Evolutionary conservation across 2,113 vertebrate genomes (phyloP).

Genomic region (Oryzias javanicus): DNA sequence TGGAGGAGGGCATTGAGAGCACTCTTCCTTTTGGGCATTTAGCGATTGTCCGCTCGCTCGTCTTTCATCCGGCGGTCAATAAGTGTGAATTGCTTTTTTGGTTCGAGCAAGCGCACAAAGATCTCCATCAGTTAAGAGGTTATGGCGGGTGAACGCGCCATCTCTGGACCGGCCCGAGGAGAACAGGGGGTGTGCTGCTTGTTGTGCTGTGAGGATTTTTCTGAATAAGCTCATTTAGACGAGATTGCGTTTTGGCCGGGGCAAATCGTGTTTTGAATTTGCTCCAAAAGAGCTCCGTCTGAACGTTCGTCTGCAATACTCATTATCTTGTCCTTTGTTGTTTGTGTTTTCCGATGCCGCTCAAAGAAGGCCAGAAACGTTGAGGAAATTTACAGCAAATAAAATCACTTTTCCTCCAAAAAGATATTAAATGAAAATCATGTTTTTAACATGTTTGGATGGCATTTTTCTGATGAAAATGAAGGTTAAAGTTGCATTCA

Average conservation of each 20-base stretch:
- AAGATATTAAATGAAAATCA: no score
- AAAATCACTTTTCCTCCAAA: no score
- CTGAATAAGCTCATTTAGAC: constrained; percentile 50
- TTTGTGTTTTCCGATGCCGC: constrained; percentile 36
- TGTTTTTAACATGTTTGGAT: no score
- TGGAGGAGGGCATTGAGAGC: constrained; percentile 61
- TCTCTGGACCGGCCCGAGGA: constrained; percentile 27
- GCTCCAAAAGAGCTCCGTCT: constrained; percentile 41
- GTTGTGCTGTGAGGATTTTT: constrained; percentile 28
- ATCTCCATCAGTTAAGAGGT: constrained; percentile 51
- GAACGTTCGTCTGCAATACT: constrained; percentile 34
- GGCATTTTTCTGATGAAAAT: no score
- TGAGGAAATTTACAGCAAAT: no score
- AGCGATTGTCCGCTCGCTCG: constrained; percentile 56
- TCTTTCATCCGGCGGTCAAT: constrained; percentile 62
- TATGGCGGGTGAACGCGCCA: constrained; percentile 38
- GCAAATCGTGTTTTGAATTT: constrained; percentile 50
- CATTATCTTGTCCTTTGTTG: constrained; percentile 48
- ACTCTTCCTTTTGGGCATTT: constrained; percentile 62
- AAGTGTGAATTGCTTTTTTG: constrained; percentile 60
- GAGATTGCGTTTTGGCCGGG: constrained; percentile 54
- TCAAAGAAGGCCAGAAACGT: constrained; percentile 41
- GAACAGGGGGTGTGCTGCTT: constrained; percentile 24
- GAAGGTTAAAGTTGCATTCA: no score
- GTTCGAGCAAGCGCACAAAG: constrained; percentile 53